Percentiles rank a stretch among this genome's conserved stretches.
phyloP scores from a whole-genome alignment of 1,140 invertebrate species.

The Drepana arcuata region DNA sequence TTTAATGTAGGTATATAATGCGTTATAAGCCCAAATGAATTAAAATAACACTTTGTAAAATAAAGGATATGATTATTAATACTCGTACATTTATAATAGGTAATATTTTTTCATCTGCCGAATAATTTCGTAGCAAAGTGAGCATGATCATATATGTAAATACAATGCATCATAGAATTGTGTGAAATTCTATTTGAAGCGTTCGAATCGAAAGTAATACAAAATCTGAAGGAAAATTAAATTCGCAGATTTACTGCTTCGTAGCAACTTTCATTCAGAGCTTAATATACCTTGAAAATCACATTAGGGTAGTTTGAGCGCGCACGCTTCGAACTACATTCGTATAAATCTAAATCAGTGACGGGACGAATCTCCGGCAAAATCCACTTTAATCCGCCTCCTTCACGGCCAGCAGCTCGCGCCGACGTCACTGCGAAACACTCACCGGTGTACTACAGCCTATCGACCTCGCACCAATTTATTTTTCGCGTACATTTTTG shows the following conservation, averaged over 20 bases:
- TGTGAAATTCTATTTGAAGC: no score
- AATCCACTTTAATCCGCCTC: conserved; percentile 33
- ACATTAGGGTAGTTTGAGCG: conserved; percentile 37
- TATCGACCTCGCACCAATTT: conserved; percentile 2
- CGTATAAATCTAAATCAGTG: conserved; percentile 44
- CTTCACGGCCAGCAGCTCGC: conserved; percentile 19
- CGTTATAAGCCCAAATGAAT: no score
- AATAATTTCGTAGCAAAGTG: no score
- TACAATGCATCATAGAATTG: no score
- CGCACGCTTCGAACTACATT: conserved; percentile 26
- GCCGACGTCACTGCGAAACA: conserved; percentile 2
- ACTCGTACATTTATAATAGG: no score
- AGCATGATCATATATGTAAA: no score
- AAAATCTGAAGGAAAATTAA: no score
- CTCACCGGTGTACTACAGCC: conserved; percentile 3
- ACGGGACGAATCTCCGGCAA: conserved; percentile 19
- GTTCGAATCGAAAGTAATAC: no score
- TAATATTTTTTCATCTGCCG: no score
- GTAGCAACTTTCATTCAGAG: conserved; percentile 22
- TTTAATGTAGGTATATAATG: no score
- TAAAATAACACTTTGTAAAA: no score
- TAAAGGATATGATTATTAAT: no score
- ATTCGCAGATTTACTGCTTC: conserved; percentile 32
- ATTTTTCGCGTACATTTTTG: conserved; percentile 11
- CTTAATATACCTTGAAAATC: conserved; percentile 32